These are phyloP conservation scores for Chrysaora quinquecirrha DNA, from an alignment of 30 jellyfish, hydroid and myxozoan species.

Conservation along the genomic window DNA sequence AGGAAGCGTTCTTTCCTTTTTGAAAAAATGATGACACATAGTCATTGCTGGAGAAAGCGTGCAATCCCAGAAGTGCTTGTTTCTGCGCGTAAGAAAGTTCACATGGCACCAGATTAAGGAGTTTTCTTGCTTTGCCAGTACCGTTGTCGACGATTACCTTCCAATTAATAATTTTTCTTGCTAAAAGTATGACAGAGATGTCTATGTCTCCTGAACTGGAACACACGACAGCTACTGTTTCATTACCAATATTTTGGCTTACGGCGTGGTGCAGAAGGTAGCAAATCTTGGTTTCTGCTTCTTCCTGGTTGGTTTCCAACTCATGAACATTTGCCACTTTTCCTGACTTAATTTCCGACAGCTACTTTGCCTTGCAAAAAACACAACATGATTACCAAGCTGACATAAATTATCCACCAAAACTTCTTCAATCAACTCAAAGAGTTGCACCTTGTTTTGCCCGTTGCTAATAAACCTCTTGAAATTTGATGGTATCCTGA, in stretches of 20 bases:
- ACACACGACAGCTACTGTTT: background rate
- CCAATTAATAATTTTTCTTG: background rate
- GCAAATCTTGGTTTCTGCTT: background rate
- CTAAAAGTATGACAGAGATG: background rate
- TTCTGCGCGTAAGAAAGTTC: background rate
- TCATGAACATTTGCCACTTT: background rate
- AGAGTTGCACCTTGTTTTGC: background rate
- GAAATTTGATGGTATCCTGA: background rate
- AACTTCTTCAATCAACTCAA: background rate
- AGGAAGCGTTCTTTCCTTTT: background rate
- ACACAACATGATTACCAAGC: background rate
- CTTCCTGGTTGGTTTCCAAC: background rate
- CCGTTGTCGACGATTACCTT: background rate
- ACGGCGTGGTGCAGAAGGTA: conserved; percentile 3
- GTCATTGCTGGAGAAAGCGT: background rate
- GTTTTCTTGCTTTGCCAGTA: background rate
- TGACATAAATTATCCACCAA: background rate
- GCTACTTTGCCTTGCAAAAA: background rate
- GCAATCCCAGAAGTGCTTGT: background rate
- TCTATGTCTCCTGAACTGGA: background rate
- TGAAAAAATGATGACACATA: background rate
- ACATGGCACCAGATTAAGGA: background rate
- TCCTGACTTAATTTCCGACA: background rate
- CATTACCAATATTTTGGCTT: background rate
- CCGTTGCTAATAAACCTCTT: background rate